phyloP scores from a whole-genome alignment of 2,888 invertebrate species.

The Auanema freiburgensis region DNA sequence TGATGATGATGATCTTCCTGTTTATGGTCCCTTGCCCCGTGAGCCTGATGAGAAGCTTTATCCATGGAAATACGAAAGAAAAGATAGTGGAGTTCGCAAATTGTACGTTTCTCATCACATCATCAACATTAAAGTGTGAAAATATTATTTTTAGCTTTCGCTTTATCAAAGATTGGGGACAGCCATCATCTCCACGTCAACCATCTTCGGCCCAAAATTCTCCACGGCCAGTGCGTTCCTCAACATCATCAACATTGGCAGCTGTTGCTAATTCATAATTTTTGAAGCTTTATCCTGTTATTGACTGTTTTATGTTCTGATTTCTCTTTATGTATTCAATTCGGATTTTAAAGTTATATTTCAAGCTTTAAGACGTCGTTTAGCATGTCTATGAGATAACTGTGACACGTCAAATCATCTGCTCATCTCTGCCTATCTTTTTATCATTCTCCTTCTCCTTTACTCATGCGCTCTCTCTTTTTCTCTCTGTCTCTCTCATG shows the following conservation, averaged over 20 bases:
- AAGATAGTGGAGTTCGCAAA: constrained; percentile 58
- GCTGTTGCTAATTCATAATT: constrained; percentile 7
- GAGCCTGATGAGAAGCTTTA: constrained; percentile 90
- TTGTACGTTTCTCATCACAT: constrained; percentile 43
- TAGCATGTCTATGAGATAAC: too few species aligned
- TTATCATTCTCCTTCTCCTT: background rate
- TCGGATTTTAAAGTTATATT: background rate
- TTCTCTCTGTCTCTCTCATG: too few species aligned
- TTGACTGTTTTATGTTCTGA: too few species aligned
- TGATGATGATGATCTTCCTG: constrained; percentile 78
- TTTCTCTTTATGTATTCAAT: too few species aligned
- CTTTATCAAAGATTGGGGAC: constrained; percentile 52
- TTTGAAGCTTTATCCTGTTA: background rate
- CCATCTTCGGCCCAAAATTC: constrained; percentile 42
- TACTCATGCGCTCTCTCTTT: background rate
- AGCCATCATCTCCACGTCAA: constrained; percentile 37
- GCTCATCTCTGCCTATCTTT: constrained; percentile 1
- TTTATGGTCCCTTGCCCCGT: constrained; percentile 91
- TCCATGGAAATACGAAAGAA: constrained; percentile 76
- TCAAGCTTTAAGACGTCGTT: background rate
- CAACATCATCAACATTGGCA: constrained; percentile 15
- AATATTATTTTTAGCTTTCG: constrained; percentile 37
- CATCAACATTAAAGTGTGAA: background rate
- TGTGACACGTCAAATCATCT: background rate
- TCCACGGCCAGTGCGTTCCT: constrained; percentile 33